A percentile compares a stretch with the other conserved stretches of the same genome.
Evolutionary conservation across 2,888 invertebrate genomes (phyloP).

Genomic region (Odontomyia ornata): DNA sequence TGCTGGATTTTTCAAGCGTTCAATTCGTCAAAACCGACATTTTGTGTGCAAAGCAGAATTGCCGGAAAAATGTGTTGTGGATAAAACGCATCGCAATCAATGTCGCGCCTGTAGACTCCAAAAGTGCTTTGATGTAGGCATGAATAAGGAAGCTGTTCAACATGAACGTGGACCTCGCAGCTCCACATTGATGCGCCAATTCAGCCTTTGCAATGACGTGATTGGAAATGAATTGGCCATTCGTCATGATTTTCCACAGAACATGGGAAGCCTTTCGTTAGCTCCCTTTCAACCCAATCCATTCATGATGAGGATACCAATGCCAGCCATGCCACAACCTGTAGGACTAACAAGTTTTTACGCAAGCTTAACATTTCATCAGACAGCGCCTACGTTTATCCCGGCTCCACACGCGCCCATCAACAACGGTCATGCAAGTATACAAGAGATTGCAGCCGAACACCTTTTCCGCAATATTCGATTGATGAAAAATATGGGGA

Average conservation of each 20-base stretch:
- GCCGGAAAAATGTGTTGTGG: constrained; percentile 86
- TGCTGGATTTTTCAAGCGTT: constrained; percentile 89
- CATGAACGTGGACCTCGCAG: constrained; percentile 97
- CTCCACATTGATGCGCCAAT: constrained; percentile 92
- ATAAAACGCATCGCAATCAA: constrained; percentile 96
- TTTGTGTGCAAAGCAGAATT: constrained; percentile 94
- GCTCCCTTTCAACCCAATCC: constrained; percentile 55
- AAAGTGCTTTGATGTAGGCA: constrained; percentile 91
- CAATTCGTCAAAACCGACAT: constrained; percentile 92
- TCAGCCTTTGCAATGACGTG: constrained; percentile 80
- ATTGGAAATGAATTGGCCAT: constrained; percentile 57
- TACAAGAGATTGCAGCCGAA: constrained; percentile 90
- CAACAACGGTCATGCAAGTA: constrained; percentile 51
- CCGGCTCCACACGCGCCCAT: constrained; percentile 70
- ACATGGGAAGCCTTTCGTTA: constrained; percentile 59
- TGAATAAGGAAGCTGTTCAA: constrained; percentile 98
- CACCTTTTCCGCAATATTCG: constrained; percentile 91
- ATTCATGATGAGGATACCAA: constrained; percentile 60
- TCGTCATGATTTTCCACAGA: constrained; percentile 57
- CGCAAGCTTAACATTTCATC: constrained; percentile 50
- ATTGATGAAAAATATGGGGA: constrained; percentile 84
- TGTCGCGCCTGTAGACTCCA: constrained; percentile 91
- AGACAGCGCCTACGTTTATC: constrained; percentile 59
- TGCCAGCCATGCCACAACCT: constrained; percentile 55
- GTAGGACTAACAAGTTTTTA: constrained; percentile 26